Conservation (phyloP, 2,888 invertebrate genomes). For the Napeogenes inachia region DNA sequence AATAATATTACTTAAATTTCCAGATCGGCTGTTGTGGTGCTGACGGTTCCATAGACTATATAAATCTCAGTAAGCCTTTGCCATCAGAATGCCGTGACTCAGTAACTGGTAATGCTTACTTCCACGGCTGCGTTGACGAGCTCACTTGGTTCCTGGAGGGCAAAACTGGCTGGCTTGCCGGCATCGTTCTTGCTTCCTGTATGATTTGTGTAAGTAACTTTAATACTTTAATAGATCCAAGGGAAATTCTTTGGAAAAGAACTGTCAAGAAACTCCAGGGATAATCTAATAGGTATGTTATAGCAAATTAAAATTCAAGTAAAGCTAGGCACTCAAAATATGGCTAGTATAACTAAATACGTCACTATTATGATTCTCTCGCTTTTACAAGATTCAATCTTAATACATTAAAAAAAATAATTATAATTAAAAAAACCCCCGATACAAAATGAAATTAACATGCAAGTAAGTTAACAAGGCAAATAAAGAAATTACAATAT, state of each 20-base stretch:
- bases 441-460: no score
- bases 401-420: background rate
- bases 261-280: no score
- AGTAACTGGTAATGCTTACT: slow-evolving; percentile 92
- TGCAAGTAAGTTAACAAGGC: no score
- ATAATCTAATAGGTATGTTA: no score
- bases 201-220: slow-evolving; percentile 84
- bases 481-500: no score
- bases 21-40: slow-evolving; percentile 95
- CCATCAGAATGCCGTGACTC: slow-evolving; percentile 91
- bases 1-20: slow-evolving; percentile 9
- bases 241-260: no score
- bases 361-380: no score
- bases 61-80: slow-evolving; percentile 85
- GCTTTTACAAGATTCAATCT: background rate
- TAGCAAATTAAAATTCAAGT: no score
- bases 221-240: slow-evolving; percentile 8
- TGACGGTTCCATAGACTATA: slow-evolving; percentile 89
- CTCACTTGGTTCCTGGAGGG: slow-evolving; percentile 92
- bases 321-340: no score
- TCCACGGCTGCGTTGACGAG: slow-evolving; percentile 92
- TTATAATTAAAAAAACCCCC: no score
- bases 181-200: slow-evolving; percentile 85
- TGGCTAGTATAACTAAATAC: no score
- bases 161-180: slow-evolving; percentile 89